Percentiles rank a stretch among this genome's conserved stretches.
phyloP scores from a whole-genome alignment of 2,888 invertebrate species.

The Drosophila kambysellisi region DNA sequence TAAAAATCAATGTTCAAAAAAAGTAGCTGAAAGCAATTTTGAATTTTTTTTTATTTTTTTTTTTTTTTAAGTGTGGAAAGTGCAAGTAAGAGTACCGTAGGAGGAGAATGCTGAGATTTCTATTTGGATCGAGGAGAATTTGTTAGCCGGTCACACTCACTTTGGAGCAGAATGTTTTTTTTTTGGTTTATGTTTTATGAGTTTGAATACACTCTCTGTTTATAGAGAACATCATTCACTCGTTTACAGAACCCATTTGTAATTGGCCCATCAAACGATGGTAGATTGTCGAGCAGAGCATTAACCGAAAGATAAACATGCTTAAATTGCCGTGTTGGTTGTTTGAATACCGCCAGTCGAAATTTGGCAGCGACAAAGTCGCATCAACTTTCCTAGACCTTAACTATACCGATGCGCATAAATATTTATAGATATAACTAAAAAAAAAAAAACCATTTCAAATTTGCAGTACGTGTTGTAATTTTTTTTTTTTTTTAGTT shows the following conservation, averaged over 20 bases:
- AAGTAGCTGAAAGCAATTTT: background rate
- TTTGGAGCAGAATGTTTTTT: background rate
- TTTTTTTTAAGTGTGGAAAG: background rate
- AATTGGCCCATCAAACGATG: constrained; percentile 38
- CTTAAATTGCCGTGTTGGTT: constrained; percentile 29
- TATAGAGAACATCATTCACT: constrained; percentile 5
- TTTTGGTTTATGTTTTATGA: constrained; percentile 1
- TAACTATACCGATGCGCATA: background rate
- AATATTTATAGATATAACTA: background rate
- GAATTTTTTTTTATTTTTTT: background rate
- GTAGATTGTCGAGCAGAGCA: constrained; percentile 13
- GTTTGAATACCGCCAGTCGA: constrained; percentile 29
- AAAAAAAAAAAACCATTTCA: background rate
- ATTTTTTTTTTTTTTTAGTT: background rate
- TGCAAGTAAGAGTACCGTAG: background rate
- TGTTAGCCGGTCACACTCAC: background rate
- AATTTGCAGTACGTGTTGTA: background rate
- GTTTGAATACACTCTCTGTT: background rate
- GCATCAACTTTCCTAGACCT: constrained; percentile 8
- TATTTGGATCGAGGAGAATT: background rate
- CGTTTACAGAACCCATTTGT: constrained; percentile 34
- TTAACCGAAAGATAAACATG: constrained; percentile 20
- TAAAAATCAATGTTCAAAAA: background rate
- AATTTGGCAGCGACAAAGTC: constrained; percentile 31
- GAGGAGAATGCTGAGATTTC: background rate